phyloP scores from a whole-genome alignment of 1,140 invertebrate genomes.

The Trichomalopsis sarcophagae region DNA sequence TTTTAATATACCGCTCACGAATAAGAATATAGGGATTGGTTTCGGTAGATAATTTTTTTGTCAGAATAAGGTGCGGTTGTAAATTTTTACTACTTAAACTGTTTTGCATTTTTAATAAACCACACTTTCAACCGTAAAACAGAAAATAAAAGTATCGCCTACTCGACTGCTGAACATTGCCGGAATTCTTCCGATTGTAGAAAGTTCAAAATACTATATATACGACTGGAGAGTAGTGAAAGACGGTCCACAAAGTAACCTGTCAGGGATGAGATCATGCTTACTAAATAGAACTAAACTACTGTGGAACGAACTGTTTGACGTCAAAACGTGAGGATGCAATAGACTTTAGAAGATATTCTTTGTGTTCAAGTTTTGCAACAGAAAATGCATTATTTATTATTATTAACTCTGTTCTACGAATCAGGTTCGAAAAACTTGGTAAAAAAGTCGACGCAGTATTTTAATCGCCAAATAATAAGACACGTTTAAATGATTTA shows the following conservation, averaged over 20 bases:
- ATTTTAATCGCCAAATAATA: too few species aligned
- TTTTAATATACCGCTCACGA: too few species aligned
- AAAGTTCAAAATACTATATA: conserved; percentile 13
- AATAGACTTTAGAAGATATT: neutral
- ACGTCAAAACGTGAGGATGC: neutral
- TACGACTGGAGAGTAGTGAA: neutral
- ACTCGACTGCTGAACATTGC: neutral
- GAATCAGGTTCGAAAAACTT: too few species aligned
- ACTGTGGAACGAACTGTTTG: neutral
- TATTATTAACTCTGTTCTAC: neutral
- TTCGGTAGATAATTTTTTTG: too few species aligned
- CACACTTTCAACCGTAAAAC: neutral
- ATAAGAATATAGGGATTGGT: too few species aligned
- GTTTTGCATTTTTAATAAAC: neutral
- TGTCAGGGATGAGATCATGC: conserved; percentile 8
- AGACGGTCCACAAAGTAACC: conserved; percentile 1
- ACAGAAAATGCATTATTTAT: neutral
- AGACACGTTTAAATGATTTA: too few species aligned
- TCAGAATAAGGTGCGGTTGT: neutral
- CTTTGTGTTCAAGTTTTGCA: neutral
- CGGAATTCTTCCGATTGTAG: neutral
- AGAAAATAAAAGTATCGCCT: neutral
- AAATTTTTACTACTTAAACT: neutral
- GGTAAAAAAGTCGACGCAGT: too few species aligned
- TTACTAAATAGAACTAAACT: conserved; percentile 6